Percentiles rank a stretch among this genome's conserved stretches.
Evolutionary conservation across 2,888 invertebrate genomes (phyloP).

Genomic region (Latrodectus elegans): DNA sequence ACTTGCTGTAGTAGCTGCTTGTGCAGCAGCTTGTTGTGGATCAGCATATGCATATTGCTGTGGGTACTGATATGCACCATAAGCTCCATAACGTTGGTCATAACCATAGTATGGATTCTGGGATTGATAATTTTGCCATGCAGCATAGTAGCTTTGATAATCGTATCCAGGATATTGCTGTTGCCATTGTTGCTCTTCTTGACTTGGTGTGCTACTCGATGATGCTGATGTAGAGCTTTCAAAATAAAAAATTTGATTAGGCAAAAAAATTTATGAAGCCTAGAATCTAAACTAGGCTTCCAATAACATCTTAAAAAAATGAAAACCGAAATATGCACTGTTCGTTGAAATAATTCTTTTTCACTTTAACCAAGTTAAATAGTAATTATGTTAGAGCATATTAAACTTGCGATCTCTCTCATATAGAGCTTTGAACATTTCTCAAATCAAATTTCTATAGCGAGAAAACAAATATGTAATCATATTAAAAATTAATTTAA

Average conservation of each 20-base stretch:
- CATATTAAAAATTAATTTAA: too few relatives aligned
- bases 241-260: neutral
- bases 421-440: too few relatives aligned
- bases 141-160: slow-evolving; percentile 67
- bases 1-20: slow-evolving; percentile 35
- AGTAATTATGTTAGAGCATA: too few relatives aligned
- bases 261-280: neutral
- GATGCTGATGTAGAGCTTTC: slow-evolving; percentile 5
- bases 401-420: too few relatives aligned
- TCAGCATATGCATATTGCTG: slow-evolving; percentile 47
- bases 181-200: slow-evolving; percentile 56
- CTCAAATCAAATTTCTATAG: too few relatives aligned
- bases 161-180: slow-evolving; percentile 67
- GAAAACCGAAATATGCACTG: neutral
- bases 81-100: slow-evolving; percentile 52
- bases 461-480: too few relatives aligned
- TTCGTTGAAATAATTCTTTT: neutral
- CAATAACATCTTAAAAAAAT: neutral
- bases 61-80: slow-evolving; percentile 53
- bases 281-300: too few relatives aligned
- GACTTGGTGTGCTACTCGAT: slow-evolving; percentile 28
- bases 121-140: slow-evolving; percentile 65
- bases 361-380: too few relatives aligned
- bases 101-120: slow-evolving; percentile 62
- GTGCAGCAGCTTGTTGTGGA: slow-evolving; percentile 30